A percentile compares a stretch with the other conserved stretches of the same genome.
phyloP scores from a whole-genome alignment of 2,888 invertebrate species.

The Aleiodes alternator region DNA sequence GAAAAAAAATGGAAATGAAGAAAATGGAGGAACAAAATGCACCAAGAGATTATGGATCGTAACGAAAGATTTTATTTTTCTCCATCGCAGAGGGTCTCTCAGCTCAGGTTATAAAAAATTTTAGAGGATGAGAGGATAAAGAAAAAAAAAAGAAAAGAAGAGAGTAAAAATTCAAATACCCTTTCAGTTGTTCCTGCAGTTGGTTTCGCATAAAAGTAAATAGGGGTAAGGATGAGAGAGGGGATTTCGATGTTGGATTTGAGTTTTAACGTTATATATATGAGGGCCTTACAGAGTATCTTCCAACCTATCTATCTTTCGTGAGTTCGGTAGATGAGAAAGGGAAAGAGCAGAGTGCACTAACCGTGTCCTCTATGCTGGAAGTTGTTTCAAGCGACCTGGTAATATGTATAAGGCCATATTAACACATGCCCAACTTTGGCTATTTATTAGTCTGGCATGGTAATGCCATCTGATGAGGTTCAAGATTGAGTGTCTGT shows the following conservation, averaged over 20 bases:
- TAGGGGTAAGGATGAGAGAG: not conserved
- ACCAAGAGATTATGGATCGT: no score
- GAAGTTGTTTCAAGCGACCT: slow-evolving; percentile 49
- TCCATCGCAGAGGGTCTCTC: no score
- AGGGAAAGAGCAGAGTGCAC: slow-evolving; percentile 24
- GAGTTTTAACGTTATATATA: slow-evolving; percentile 23
- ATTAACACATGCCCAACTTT: slow-evolving; percentile 70
- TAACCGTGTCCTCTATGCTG: slow-evolving; percentile 37
- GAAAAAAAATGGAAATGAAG: slow-evolving; percentile 21
- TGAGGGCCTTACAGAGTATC: slow-evolving; percentile 8
- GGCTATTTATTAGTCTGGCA: slow-evolving; percentile 69
- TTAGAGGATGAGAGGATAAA: no score
- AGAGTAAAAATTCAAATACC: no score
- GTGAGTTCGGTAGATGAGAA: not conserved
- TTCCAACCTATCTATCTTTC: slow-evolving; percentile 22
- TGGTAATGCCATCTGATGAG: slow-evolving; percentile 68
- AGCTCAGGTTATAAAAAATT: no score
- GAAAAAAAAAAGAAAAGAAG: no score
- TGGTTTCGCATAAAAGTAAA: slow-evolving; percentile 2
- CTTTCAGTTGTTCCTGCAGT: no score
- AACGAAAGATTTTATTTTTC: no score
- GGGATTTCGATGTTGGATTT: slow-evolving; percentile 28
- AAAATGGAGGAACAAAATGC: slow-evolving; percentile 4
- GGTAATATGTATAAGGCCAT: slow-evolving; percentile 63
- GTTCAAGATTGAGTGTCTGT: slow-evolving; percentile 57